Conservation (phyloP, 2,888 invertebrate genomes). For the Drosophila pseudotakahashii region DNA sequence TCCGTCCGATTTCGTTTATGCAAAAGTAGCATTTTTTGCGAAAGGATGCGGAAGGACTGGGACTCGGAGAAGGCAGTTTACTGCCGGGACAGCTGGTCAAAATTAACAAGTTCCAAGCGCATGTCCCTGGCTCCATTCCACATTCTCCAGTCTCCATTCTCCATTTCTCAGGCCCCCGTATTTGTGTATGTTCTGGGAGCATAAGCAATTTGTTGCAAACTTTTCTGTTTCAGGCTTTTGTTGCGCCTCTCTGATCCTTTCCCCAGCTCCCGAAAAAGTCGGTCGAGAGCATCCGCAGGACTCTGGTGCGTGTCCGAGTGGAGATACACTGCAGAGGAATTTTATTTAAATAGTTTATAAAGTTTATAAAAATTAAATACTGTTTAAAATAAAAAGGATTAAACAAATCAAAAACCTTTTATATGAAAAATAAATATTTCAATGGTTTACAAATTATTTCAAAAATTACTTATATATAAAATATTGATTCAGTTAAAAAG, state of each 20-base stretch:
- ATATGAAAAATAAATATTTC: too few species aligned
- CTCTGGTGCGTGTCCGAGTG: constrained; percentile 20
- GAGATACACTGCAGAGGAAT: neutral
- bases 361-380: too few species aligned
- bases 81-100: constrained; percentile 76
- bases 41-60: constrained; percentile 4
- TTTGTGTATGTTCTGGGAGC: constrained; percentile 62
- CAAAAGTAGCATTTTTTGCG: constrained; percentile 65
- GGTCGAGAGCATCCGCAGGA: constrained; percentile 3
- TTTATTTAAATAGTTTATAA: too few species aligned
- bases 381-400: too few species aligned
- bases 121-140: constrained; percentile 46
- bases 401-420: too few species aligned
- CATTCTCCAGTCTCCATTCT: neutral
- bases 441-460: too few species aligned
- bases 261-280: neutral
- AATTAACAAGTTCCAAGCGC: constrained; percentile 78
- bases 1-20: constrained; percentile 71
- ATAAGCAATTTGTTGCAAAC: constrained; percentile 79
- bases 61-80: constrained; percentile 51
- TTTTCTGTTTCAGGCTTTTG: constrained; percentile 69
- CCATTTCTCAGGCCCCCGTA: constrained; percentile 32
- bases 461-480: too few species aligned
- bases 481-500: too few species aligned
- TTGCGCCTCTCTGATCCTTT: constrained; percentile 41